Evolutionary conservation across 1,140 invertebrate genomes (phyloP).

Genomic region (Lerema accius): DNA sequence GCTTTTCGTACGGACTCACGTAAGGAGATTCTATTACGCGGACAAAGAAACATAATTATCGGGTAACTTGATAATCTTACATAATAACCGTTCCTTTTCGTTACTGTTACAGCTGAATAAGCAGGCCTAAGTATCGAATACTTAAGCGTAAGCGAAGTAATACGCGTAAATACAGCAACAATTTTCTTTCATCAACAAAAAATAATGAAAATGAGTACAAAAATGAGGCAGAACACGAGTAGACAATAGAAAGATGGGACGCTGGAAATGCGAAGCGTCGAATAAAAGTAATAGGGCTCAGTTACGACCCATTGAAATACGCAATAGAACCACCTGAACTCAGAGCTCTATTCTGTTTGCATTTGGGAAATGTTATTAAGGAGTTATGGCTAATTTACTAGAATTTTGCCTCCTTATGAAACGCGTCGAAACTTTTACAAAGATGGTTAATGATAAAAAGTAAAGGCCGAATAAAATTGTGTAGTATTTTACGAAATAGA

Average conservation of each 20-base stretch:
- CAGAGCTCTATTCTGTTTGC: not conserved
- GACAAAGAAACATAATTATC: slow-evolving; percentile 25
- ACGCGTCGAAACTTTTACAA: not conserved
- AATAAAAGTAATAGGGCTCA: not conserved
- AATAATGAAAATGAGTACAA: slow-evolving; percentile 19
- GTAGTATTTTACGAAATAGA: not conserved
- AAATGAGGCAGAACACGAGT: not conserved
- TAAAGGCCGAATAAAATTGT: not conserved
- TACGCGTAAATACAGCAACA: slow-evolving; percentile 9
- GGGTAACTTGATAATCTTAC: slow-evolving; percentile 24
- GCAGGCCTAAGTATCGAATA: slow-evolving; percentile 5
- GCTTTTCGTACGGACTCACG: slow-evolving; percentile 7
- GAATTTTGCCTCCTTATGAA: not conserved
- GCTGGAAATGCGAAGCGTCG: not conserved
- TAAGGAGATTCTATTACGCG: slow-evolving; percentile 20
- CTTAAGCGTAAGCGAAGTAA: slow-evolving; percentile 12
- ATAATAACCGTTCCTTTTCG: slow-evolving; percentile 9
- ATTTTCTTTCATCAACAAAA: slow-evolving; percentile 17
- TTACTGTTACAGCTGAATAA: slow-evolving; percentile 20
- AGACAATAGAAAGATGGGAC: not conserved
- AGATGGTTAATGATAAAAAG: not conserved
- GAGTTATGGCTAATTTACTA: not conserved
- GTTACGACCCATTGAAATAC: slow-evolving; percentile 3
- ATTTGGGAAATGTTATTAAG: not conserved
- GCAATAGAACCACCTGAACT: slow-evolving; percentile 1